These are phyloP conservation scores for Formica exsecta DNA, from an alignment of 1,140 invertebrate species.

Conservation along the genomic window DNA sequence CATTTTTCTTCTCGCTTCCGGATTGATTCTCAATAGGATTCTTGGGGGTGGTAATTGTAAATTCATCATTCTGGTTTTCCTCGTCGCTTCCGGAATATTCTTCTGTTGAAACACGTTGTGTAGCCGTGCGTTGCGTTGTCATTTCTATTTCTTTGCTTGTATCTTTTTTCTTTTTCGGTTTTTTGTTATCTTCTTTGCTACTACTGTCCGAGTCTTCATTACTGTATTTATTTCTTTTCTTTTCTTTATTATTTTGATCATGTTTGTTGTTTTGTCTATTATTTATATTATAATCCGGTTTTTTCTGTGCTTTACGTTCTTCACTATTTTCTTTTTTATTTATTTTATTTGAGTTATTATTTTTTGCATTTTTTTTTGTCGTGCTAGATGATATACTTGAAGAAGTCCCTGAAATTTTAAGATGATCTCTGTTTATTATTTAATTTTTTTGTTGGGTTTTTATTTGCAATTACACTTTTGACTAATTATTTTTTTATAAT, in stretches of 20 bases:
- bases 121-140: not conserved
- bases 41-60: not conserved
- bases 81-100: not conserved
- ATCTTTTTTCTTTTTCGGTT: not conserved
- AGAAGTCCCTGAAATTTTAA: too few relatives aligned
- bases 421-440: too few relatives aligned
- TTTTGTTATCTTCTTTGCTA: not conserved
- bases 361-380: too few relatives aligned
- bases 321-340: too few relatives aligned
- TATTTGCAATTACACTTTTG: too few relatives aligned
- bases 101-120: not conserved
- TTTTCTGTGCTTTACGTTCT: too few relatives aligned
- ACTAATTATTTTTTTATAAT: too few relatives aligned
- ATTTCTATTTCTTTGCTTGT: not conserved
- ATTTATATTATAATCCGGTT: not conserved
- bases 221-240: not conserved
- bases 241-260: not conserved
- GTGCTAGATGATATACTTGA: too few relatives aligned
- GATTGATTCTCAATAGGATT: not conserved
- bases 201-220: not conserved
- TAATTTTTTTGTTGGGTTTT: too few relatives aligned
- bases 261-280: not conserved
- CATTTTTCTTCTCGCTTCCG: not conserved
- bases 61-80: not conserved
- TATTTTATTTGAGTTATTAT: too few relatives aligned